Percentiles rank a stretch among this genome's conserved stretches.
Evolutionary conservation across 1,140 invertebrate genomes (phyloP).

Genomic region (Rhyzopertha dominica): DNA sequence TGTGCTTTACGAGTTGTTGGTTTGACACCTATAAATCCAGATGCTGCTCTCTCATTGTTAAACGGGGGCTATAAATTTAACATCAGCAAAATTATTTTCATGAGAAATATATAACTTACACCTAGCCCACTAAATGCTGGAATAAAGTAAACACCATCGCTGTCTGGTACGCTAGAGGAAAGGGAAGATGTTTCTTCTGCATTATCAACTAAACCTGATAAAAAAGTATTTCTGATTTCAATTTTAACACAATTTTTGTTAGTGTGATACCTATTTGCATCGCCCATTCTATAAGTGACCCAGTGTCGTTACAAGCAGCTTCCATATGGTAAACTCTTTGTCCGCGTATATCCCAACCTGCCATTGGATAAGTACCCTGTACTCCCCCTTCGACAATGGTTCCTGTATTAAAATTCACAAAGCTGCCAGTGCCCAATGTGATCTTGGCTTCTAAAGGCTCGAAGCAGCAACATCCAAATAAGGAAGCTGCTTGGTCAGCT

Average conservation of each 20-base stretch:
- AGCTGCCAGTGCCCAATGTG: slow-evolving; percentile 92
- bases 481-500: slow-evolving; percentile 79
- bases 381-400: slow-evolving; percentile 69
- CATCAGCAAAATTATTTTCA: slow-evolving; percentile 8
- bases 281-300: slow-evolving; percentile 82
- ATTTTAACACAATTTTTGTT: slow-evolving; percentile 1
- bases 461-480: slow-evolving; percentile 89
- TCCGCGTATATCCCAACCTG: slow-evolving; percentile 79
- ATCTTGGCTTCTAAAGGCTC: slow-evolving; percentile 78
- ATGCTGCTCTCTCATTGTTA: slow-evolving; percentile 75
- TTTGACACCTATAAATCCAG: slow-evolving; percentile 81
- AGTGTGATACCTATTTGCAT: slow-evolving; percentile 60
- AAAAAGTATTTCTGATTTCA: slow-evolving; percentile 2
- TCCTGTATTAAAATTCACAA: slow-evolving; percentile 86
- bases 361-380: slow-evolving; percentile 79
- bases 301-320: slow-evolving; percentile 81
- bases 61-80: slow-evolving; percentile 67
- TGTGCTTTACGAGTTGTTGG: slow-evolving; percentile 73
- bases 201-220: slow-evolving; percentile 64
- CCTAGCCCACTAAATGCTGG: slow-evolving; percentile 89
- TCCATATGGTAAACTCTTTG: slow-evolving; percentile 75
- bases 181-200: slow-evolving; percentile 64
- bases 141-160: slow-evolving; percentile 82
- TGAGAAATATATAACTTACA: slow-evolving; percentile 50
- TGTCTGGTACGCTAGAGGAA: slow-evolving; percentile 66